Conservation (phyloP, 2,888 invertebrate genomes). For the Epinotia bilunana region DNA sequence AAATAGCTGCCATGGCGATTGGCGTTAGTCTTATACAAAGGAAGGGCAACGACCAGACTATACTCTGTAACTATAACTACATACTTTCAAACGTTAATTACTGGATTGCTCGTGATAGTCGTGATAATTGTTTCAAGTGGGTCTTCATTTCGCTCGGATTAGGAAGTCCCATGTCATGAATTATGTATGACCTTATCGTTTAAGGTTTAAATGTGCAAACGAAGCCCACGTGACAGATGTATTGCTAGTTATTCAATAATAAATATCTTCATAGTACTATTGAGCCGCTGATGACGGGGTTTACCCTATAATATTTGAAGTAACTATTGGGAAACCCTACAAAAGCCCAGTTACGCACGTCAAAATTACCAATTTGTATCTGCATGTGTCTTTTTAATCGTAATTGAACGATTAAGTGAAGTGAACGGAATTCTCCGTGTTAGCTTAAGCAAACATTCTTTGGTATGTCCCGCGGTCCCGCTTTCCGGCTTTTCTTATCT, state of each 20-base stretch:
- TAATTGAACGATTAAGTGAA: no score
- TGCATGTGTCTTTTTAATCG: no score
- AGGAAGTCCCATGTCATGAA: slow-evolving; percentile 33
- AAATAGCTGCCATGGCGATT: neutral
- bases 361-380: no score
- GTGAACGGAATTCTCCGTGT: no score
- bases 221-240: neutral
- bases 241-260: neutral
- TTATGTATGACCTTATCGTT: neutral
- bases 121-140: slow-evolving; percentile 33
- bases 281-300: no score
- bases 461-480: no score
- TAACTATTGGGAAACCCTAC: neutral
- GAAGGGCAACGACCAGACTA: slow-evolving; percentile 12
- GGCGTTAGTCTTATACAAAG: neutral
- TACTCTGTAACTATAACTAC: neutral
- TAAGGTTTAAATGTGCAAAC: no score
- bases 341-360: neutral
- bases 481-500: no score
- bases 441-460: no score
- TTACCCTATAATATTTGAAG: no score
- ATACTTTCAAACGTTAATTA: slow-evolving; percentile 13
- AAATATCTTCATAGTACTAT: neutral
- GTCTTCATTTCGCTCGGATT: slow-evolving; percentile 30
- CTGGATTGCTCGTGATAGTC: slow-evolving; percentile 12